phyloP scores from a whole-genome alignment of 1,140 invertebrate genomes.

The Bombus polaris region DNA sequence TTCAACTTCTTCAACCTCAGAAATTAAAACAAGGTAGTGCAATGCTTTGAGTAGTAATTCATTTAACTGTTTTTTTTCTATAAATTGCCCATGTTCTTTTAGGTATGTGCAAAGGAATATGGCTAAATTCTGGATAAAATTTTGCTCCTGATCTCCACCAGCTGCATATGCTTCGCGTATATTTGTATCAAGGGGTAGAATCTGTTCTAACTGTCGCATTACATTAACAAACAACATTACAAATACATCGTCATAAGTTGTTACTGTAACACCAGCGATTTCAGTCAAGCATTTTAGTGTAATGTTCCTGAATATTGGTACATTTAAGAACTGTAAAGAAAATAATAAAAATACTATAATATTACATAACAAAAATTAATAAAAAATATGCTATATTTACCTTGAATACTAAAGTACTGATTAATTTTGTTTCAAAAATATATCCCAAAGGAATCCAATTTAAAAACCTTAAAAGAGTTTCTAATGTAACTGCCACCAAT shows the following conservation, averaged over 20 bases:
- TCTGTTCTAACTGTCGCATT: constrained; percentile 95
- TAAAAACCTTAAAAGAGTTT: constrained; percentile 97
- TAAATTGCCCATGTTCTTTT: constrained; percentile 95
- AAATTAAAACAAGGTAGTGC: constrained; percentile 97
- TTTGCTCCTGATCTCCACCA: constrained; percentile 98
- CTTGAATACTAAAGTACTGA: constrained; percentile 97
- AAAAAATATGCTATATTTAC: constrained; percentile 79
- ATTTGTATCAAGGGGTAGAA: constrained; percentile 95
- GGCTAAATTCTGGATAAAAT: constrained; percentile 99
- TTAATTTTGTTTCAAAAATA: constrained; percentile 99
- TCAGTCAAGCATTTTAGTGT: constrained; percentile 99
- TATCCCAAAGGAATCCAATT: constrained; percentile 99
- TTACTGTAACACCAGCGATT: constrained; percentile 93
- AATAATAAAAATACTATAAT: constrained; percentile 10
- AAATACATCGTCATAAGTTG: constrained; percentile 97
- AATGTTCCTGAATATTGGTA: constrained; percentile 99
- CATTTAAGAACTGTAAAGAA: constrained; percentile 93
- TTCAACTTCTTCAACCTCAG: constrained; percentile 99
- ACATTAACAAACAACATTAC: constrained; percentile 94
- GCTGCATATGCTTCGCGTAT: constrained; percentile 96
- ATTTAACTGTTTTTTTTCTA: constrained; percentile 91
- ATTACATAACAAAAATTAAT: not conserved
- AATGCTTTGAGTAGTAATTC: constrained; percentile 91
- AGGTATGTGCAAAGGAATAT: constrained; percentile 98
- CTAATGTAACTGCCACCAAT: constrained; percentile 96